These are phyloP conservation scores for Pseudopodoces humilis DNA, from an alignment of 2,113 vertebrate genomes.

Conservation along the genomic window DNA sequence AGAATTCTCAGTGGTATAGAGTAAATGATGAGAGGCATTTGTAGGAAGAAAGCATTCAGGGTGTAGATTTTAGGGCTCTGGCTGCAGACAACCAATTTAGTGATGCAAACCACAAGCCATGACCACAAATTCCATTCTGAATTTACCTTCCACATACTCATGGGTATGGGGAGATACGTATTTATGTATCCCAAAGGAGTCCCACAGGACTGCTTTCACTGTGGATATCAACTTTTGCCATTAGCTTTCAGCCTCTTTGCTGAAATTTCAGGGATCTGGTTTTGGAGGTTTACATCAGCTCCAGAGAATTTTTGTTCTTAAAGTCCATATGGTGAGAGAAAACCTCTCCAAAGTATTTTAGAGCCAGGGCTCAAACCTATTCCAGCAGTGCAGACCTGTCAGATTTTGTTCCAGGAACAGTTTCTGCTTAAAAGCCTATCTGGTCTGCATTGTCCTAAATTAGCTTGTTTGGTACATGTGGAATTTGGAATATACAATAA, in stretches of 20 bases:
- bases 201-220: neutral
- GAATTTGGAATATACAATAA: neutral
- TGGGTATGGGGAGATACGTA: neutral
- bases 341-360: neutral
- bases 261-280: neutral
- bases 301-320: neutral
- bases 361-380: neutral
- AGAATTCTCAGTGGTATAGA: neutral
- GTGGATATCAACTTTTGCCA: neutral
- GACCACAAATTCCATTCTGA: neutral
- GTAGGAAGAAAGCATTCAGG: neutral
- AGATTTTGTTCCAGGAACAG: neutral
- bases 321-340: neutral
- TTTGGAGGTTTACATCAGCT: neutral
- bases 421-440: neutral
- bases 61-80: neutral
- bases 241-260: neutral
- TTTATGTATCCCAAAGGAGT: neutral
- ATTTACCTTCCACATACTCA: neutral
- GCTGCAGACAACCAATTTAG: neutral
- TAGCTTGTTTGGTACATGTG: neutral
- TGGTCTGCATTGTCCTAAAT: neutral
- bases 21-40: neutral
- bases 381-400: conserved; percentile 1
- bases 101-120: neutral